phyloP scores from a whole-genome alignment of 2,113 vertebrate species.

The Thoracochromis brauschi region DNA sequence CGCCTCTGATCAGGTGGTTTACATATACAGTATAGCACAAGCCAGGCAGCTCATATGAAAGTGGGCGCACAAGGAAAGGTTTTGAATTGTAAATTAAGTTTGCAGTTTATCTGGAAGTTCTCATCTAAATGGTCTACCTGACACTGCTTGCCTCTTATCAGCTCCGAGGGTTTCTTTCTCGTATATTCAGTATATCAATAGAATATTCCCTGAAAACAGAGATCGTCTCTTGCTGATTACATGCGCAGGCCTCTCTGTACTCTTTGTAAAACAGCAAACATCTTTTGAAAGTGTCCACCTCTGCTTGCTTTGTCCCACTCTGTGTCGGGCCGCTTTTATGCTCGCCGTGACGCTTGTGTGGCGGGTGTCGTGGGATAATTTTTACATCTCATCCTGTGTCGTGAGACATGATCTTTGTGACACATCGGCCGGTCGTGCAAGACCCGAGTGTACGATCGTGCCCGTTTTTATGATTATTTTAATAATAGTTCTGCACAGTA shows the following conservation, averaged over 20 bases:
- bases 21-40: neutral
- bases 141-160: neutral
- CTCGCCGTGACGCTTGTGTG: neutral
- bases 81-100: neutral
- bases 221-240: neutral
- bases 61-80: neutral
- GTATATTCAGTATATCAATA: neutral
- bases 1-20: neutral
- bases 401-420: neutral
- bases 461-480: neutral
- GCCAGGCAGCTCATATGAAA: neutral
- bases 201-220: neutral
- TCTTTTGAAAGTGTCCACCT: neutral
- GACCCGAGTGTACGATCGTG: fast-evolving
- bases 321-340: neutral
- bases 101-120: neutral
- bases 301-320: neutral
- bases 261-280: neutral
- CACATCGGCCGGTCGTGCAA: neutral
- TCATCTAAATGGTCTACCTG: neutral
- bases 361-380: neutral
- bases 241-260: neutral
- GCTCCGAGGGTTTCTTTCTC: neutral
- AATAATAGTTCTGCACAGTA: neutral
- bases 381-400: neutral